These are phyloP conservation scores for Pyrrhia umbra DNA, from an alignment of 2,888 invertebrate genomes.

Conservation along the genomic window DNA sequence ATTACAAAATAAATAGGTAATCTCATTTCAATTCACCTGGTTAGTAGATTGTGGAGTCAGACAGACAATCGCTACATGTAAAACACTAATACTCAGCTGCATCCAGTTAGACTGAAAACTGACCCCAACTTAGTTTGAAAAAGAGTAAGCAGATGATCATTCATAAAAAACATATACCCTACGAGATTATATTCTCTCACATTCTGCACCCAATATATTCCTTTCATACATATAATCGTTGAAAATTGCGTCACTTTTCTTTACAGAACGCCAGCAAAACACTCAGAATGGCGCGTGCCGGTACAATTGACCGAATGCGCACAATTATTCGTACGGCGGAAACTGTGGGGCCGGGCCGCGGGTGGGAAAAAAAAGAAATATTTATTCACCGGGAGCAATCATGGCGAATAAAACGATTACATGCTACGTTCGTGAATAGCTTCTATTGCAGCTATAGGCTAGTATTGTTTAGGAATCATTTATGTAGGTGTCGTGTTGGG, in stretches of 20 bases:
- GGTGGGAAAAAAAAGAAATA: constrained; percentile 77
- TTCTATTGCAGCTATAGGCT: constrained; percentile 64
- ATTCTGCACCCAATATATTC: constrained; percentile 42
- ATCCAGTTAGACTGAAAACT: too few relatives aligned
- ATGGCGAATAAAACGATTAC: constrained; percentile 82
- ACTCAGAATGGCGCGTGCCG: constrained; percentile 85
- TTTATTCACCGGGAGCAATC: constrained; percentile 83
- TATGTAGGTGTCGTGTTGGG: neutral
- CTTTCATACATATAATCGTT: constrained; percentile 51
- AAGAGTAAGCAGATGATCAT: too few relatives aligned
- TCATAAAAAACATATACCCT: constrained; percentile 21
- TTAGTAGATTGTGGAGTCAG: too few relatives aligned
- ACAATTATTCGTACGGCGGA: constrained; percentile 79
- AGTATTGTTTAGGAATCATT: constrained; percentile 29
- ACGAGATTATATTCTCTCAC: constrained; percentile 39
- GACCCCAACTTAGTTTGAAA: too few relatives aligned
- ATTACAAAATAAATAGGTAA: too few relatives aligned
- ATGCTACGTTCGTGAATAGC: constrained; percentile 70
- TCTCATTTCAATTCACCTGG: too few relatives aligned
- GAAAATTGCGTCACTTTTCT: constrained; percentile 64
- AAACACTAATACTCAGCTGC: too few relatives aligned
- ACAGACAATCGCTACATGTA: too few relatives aligned
- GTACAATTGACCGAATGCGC: constrained; percentile 74
- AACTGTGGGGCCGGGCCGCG: constrained; percentile 70
- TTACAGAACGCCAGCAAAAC: constrained; percentile 76